These are phyloP conservation scores for Pantala flavescens DNA, from an alignment of 1,140 invertebrate genomes.

Conservation along the genomic window DNA sequence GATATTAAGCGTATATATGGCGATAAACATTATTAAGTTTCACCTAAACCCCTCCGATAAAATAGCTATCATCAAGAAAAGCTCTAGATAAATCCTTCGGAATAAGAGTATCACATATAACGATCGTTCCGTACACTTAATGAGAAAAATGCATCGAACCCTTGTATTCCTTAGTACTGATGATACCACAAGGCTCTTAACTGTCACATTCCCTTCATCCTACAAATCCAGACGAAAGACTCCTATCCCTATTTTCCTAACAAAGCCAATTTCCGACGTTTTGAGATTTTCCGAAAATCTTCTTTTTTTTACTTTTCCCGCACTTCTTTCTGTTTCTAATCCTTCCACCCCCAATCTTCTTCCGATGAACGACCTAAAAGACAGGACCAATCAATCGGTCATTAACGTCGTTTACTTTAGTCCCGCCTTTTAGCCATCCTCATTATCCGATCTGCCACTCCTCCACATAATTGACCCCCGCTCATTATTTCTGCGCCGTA, in stretches of 20 bases:
- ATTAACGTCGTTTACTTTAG: not conserved
- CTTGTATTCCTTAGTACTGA: too few relatives aligned
- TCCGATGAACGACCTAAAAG: not conserved
- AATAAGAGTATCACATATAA: too few relatives aligned
- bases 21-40: too few relatives aligned
- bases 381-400: constrained; percentile 3
- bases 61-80: too few relatives aligned
- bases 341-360: not conserved
- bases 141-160: too few relatives aligned
- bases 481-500: not conserved
- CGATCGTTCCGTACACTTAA: too few relatives aligned
- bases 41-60: too few relatives aligned
- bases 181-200: too few relatives aligned
- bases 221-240: not conserved
- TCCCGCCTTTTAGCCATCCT: not conserved
- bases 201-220: too few relatives aligned
- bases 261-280: not conserved
- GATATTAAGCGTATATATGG: too few relatives aligned
- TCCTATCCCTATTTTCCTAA: not conserved
- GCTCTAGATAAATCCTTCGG: too few relatives aligned
- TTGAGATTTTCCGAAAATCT: not conserved
- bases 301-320: not conserved
- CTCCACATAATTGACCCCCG: not conserved
- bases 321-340: not conserved
- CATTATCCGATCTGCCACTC: not conserved